Base-by-base conservation (phyloP, 2,797 vertebrate species). In the Lophius americanus region DNA sequence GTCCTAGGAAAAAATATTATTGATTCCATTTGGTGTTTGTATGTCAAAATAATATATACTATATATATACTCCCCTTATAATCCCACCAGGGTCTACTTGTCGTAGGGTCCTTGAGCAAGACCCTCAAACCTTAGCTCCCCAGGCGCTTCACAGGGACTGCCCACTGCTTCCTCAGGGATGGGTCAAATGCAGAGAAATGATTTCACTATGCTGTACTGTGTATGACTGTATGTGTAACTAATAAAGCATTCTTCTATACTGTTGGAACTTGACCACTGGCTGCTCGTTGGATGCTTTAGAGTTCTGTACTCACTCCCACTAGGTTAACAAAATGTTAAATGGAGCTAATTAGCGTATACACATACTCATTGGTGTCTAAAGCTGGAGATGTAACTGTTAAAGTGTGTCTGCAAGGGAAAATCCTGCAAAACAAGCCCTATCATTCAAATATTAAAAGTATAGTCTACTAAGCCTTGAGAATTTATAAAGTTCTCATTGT, bases 221-320 rank as follows among this genome's bases (percentile, higher is more conserved):
- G 23, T 23, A 23, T 23, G 1, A 23, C 23, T 23, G 23, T 23
- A 23, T 23, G 23, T 23, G 23, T 23, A 2, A 23, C 23, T 23
- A 23, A 23, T 23, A 23, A 23, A 23, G 23, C 23, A 23, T 23
- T 23, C 23, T 23, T 23, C 23, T 23, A 23, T 23, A 23, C 23
- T 23, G 23, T 23, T 23, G 23, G 23, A 56, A 62, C 14, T 36
- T 36, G 3, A 65, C 43, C 9, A 13, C 48, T 47, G 39, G 43
- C 37, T 36, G 53, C 55, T 11, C 9, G 8, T 49, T n/a, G 54
- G 48, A 33, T 23, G 58, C 48, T 64, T 52, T 0, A 68, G 54
- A 60, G 68, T 44, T 65, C 73, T 46, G 11, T 66, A 53, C 46
- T 63, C 55, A 70, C 37, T 60, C 46, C 62, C 60, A 56, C 38